These are phyloP conservation scores for Eristalis intricaria DNA, from an alignment of 2,888 invertebrate species.

Conservation along the genomic window DNA sequence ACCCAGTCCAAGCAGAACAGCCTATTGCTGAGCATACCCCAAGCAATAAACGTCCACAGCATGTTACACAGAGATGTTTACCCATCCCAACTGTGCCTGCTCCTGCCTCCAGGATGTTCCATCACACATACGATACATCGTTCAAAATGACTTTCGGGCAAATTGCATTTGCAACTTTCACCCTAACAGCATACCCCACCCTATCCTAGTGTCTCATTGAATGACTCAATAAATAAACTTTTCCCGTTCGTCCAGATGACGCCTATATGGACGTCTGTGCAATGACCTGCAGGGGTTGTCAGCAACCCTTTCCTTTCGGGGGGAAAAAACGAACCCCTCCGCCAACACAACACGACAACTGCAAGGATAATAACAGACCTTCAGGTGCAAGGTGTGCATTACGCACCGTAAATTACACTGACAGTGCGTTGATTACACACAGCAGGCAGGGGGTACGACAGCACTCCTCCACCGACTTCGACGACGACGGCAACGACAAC, in stretches of 20 bases:
- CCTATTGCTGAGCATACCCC: slow-evolving; percentile 21
- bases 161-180: slow-evolving; percentile 57
- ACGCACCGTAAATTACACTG: slow-evolving; percentile 69
- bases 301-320: slow-evolving; percentile 58
- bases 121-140: slow-evolving; percentile 40
- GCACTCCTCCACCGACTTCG: background rate
- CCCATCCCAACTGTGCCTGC: slow-evolving; percentile 1
- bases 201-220: background rate
- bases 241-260: slow-evolving; percentile 61
- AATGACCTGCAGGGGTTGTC: slow-evolving; percentile 42
- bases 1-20: background rate
- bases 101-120: slow-evolving; percentile 26
- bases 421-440: slow-evolving; percentile 67
- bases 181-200: background rate
- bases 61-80: slow-evolving; percentile 53
- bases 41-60: slow-evolving; percentile 59
- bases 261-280: slow-evolving; percentile 7
- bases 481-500: background rate
- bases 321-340: background rate
- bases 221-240: slow-evolving; percentile 58
- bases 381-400: slow-evolving; percentile 71
- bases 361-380: slow-evolving; percentile 61
- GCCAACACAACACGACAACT: slow-evolving; percentile 20
- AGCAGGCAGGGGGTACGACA: slow-evolving; percentile 34
- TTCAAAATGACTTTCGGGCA: slow-evolving; percentile 53